Evolutionary conservation across 1,140 invertebrate genomes (phyloP), one percentile per base, ranked within the genome.

Genomic region (Riptortus pedestris): DNA sequence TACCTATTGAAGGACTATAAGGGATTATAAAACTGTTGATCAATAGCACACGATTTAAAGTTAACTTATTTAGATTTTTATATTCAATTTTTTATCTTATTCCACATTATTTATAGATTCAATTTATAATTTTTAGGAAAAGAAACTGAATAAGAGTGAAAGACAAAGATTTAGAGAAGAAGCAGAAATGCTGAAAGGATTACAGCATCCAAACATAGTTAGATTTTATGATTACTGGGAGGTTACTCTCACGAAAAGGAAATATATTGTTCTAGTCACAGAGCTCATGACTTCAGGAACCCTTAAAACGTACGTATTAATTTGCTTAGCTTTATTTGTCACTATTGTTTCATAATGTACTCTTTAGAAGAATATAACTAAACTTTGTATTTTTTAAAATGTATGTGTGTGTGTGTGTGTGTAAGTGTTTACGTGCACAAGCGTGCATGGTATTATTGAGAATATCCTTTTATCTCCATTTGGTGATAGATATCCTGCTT

Each of bases 181-280:
- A 77, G 96, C 96, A 20, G 96, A 99, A 78, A 98, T 99, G 96
- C 78, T 99, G 66, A 99, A 99, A 79, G 95, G 96, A 70, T 80
- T 99, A 16, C 96, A 99, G 74, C 96, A 99, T 80, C 94, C 96
- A 29, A 99, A 99, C 78, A 99, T 99, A 73, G 96, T 99, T 63
- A 81, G 96, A 48, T 99, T 99, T 79, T 99, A 97, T 79, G 97
- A 99, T 76, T 99, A 97, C 75, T 99, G 96, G 95, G 96, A 99
- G 78, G 89, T 93, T 52, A 85, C 85, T 38, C 85, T 90, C 65
- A 85, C 86, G 26, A 92, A 93, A 77, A 85, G 90, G 73, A 97
- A 96, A 79, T 96, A 96, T 74, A 96, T 99, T 73, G 95, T 99
- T 63, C 83, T 99, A 68, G 96, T 99, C 70, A 99, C 97, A 26